Base-by-base conservation (phyloP, 1,140 invertebrate species). In the Drosophila ambigua region DNA sequence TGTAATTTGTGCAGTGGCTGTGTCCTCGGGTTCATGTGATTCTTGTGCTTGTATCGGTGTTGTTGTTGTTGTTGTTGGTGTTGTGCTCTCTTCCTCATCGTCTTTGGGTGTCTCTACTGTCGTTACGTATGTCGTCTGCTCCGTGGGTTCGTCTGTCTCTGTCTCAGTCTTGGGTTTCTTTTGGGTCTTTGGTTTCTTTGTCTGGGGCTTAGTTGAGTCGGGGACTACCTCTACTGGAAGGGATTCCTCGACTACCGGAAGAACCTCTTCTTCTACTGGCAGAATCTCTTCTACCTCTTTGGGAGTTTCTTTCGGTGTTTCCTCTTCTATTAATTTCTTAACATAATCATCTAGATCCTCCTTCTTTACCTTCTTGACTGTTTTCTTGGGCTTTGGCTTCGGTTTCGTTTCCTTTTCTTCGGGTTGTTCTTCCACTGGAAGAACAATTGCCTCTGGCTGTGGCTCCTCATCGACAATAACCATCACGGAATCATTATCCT, bases 1-100 rank as follows among this genome's bases (percentile, higher is more conserved):
- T 88, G 83, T 88, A 79, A 89, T 89, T 77, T 89, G 84, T 88
- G 84, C 84, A 61, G 79, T 88, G 84, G 84, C 72, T 89, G 83
- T 88, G 83, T 88, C 83, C 83, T 91, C 87, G 65, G 83, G 77
- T 72, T 91, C 80, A 73, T 74, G 74, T 87, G 78, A 69, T 75
- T 85, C 35, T 39, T 39, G 35, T 39, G 35, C 35, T 13, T 39
- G 35, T 39, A 39, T 39, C 35, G 35, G 35, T 39, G 35, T 39
- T 39, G 35, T 13, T 39, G 35, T 13, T 39, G 35, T 13, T 35
- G 61, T 74, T 71, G 81, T 71, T 20, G 20, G 20, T 20, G 20
- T 20, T 71, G 66, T 65, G 59, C 59, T 83, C 50, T 71, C 52
- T 69, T 45, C 26, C 20, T 39, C 35, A 13, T 59, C 72, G 46